These are phyloP conservation scores for Caranx melampygus DNA, from an alignment of 2,113 vertebrate species.

Conservation along the genomic window DNA sequence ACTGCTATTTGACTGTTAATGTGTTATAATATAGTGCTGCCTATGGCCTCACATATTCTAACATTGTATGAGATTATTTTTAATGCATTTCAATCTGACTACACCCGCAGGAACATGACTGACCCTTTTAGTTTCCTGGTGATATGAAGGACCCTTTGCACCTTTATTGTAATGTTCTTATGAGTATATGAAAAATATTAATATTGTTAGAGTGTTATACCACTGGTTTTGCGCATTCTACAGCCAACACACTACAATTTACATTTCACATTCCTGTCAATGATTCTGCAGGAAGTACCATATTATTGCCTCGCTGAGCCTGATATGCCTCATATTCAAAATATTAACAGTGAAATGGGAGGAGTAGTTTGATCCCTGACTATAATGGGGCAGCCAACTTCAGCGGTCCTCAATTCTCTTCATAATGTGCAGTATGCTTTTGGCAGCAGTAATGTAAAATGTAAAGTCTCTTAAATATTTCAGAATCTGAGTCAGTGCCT, in stretches of 20 bases:
- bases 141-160: neutral
- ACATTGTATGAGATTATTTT: neutral
- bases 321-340: neutral
- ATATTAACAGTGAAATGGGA: neutral
- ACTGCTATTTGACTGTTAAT: neutral
- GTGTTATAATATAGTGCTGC: neutral
- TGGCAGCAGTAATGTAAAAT: constrained; percentile 7
- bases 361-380: neutral
- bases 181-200: neutral
- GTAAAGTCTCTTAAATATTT: neutral
- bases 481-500: neutral
- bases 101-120: neutral
- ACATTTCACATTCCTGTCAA: neutral
- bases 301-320: neutral
- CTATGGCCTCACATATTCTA: neutral
- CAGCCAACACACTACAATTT: neutral
- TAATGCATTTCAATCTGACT: neutral
- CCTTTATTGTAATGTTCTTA: neutral
- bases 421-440: neutral
- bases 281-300: neutral
- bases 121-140: constrained; percentile 4
- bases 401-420: neutral
- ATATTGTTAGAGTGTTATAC: neutral
- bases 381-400: neutral
- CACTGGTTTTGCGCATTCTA: constrained; percentile 3